Evolutionary conservation across 1,140 invertebrate species (phyloP).

Genomic region (Bicyclus anynana): DNA sequence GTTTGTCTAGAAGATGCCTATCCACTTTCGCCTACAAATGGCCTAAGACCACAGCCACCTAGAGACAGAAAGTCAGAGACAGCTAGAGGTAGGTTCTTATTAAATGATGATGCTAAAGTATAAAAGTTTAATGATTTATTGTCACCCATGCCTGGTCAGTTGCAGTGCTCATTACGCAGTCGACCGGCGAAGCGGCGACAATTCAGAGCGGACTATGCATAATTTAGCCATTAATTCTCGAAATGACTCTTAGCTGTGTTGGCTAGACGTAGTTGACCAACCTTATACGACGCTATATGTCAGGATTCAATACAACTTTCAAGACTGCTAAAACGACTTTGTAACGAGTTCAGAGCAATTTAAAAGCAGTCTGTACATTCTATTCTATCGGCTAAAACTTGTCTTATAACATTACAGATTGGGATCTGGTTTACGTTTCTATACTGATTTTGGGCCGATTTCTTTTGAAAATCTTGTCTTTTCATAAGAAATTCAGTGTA

Average conservation of each 20-base stretch:
- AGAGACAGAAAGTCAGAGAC: too few species aligned
- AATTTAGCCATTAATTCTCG: slow-evolving; percentile 69
- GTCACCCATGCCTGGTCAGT: slow-evolving; percentile 20
- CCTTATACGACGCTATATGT: slow-evolving; percentile 48
- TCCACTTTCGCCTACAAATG: too few species aligned
- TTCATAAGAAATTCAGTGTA: too few species aligned
- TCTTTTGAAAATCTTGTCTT: neutral
- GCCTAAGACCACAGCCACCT: too few species aligned
- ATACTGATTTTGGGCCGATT: neutral
- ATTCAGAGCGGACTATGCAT: slow-evolving; percentile 67
- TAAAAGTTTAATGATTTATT: slow-evolving; percentile 13
- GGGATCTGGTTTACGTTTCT: slow-evolving; percentile 4
- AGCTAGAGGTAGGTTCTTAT: too few species aligned
- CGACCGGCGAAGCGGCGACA: slow-evolving; percentile 48
- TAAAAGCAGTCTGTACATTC: slow-evolving; percentile 27
- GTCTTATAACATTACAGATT: neutral
- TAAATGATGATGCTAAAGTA: too few species aligned
- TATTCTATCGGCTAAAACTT: slow-evolving; percentile 12
- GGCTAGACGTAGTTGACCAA: slow-evolving; percentile 56
- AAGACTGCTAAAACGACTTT: slow-evolving; percentile 34
- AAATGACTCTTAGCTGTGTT: slow-evolving; percentile 66
- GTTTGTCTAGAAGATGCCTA: too few species aligned
- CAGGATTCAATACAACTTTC: slow-evolving; percentile 48
- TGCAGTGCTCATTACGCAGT: slow-evolving; percentile 37
- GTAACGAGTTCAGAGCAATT: slow-evolving; percentile 29